A percentile compares a stretch with the other conserved stretches of the same genome.
Evolutionary conservation across 2,113 vertebrate genomes (phyloP).

Genomic region (Chelonoidis abingdonii): DNA sequence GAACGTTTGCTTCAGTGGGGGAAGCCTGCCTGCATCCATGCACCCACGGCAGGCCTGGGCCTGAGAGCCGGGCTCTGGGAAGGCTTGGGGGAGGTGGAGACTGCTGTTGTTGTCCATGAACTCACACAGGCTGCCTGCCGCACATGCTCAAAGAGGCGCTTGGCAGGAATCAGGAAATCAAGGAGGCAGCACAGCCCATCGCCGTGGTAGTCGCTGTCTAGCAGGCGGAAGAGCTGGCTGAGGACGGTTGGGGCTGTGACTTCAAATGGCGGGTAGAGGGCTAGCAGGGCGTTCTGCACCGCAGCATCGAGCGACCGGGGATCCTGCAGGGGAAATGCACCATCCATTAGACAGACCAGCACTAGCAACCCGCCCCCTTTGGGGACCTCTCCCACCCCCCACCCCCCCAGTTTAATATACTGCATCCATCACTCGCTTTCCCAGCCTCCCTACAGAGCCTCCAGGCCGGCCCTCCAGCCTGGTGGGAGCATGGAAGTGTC

Average conservation of each 20-base stretch:
- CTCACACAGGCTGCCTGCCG: conserved; percentile 95
- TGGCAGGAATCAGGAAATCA: conserved; percentile 94
- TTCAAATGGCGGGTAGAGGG: conserved; percentile 93
- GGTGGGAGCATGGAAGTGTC: background rate
- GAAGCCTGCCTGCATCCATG: background rate
- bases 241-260: conserved; percentile 90
- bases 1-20: background rate
- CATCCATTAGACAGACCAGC: accelerated
- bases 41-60: accelerated
- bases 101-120: background rate
- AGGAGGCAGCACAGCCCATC: conserved; percentile 92
- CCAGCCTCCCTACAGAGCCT: accelerated
- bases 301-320: conserved; percentile 87
- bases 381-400: background rate
- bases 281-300: conserved; percentile 89
- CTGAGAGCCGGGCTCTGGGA: accelerated
- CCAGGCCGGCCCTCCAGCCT: background rate
- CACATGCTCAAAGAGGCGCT: conserved; percentile 91
- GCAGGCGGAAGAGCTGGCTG: conserved; percentile 92
- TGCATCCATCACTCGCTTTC: accelerated
- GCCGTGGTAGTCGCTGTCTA: conserved; percentile 89
- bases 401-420: background rate
- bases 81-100: accelerated
- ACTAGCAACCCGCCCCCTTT: accelerated
- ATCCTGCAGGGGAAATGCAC: conserved; percentile 76